These are phyloP conservation scores for Acleris holmiana DNA, from an alignment of 2,888 invertebrate species.

Conservation along the genomic window DNA sequence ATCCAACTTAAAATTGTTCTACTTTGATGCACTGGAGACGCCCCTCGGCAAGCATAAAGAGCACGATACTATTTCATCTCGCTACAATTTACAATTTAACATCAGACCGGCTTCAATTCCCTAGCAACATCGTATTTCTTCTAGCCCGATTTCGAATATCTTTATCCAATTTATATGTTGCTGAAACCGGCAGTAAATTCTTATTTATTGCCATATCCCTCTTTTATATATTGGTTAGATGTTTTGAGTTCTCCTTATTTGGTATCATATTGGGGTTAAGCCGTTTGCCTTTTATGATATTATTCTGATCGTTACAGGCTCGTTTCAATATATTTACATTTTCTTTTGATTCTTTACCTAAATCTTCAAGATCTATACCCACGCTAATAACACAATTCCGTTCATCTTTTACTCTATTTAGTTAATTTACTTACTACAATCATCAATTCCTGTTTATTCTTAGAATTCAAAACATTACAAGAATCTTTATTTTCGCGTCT, in stretches of 20 bases:
- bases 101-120: slow-evolving; percentile 51
- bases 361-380: background rate
- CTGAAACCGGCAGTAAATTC: slow-evolving; percentile 55
- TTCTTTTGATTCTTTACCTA: slow-evolving; percentile 30
- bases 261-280: slow-evolving; percentile 43
- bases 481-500: too few species aligned
- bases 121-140: slow-evolving; percentile 45
- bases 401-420: background rate
- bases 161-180: slow-evolving; percentile 65
- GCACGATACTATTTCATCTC: slow-evolving; percentile 14
- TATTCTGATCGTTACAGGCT: slow-evolving; percentile 28
- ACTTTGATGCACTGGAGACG: background rate
- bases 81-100: slow-evolving; percentile 47
- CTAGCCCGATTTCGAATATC: slow-evolving; percentile 64
- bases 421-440: background rate
- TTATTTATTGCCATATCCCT: slow-evolving; percentile 56
- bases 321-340: slow-evolving; percentile 35
- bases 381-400: background rate
- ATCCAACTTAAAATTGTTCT: background rate
- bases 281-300: slow-evolving; percentile 31
- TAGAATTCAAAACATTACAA: too few species aligned
- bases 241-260: slow-evolving; percentile 43
- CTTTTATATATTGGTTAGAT: slow-evolving; percentile 46
- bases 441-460: background rate
- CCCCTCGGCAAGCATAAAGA: slow-evolving; percentile 1